These are phyloP conservation scores for Mirounga angustirostris DNA, from an alignment of 2,113 vertebrate species.

Conservation along the genomic window DNA sequence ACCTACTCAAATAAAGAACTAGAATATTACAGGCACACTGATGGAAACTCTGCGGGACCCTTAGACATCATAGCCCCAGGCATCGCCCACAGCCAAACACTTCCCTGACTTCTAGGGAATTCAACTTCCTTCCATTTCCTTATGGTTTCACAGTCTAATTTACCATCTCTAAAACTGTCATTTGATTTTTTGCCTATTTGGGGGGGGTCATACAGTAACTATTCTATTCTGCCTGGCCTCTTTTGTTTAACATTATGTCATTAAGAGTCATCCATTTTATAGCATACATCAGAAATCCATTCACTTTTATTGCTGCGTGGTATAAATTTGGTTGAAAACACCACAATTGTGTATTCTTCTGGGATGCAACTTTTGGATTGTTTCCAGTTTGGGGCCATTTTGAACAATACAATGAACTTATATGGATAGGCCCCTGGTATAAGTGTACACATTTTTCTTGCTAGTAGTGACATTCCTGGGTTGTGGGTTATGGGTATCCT, in stretches of 20 bases:
- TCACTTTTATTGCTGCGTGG: neutral
- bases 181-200: neutral
- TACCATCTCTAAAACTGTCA: neutral
- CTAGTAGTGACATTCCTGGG: neutral
- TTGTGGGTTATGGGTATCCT: neutral
- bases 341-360: neutral
- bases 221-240: neutral
- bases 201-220: neutral
- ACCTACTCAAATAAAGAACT: neutral
- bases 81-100: neutral
- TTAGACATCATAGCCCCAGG: too few species aligned
- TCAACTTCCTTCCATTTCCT: neutral
- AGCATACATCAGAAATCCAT: neutral
- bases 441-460: neutral
- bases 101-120: neutral
- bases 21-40: neutral
- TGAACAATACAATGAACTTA: neutral
- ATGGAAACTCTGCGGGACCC: neutral
- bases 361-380: neutral
- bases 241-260: neutral
- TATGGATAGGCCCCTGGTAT: neutral
- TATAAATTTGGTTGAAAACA: neutral
- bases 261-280: neutral
- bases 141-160: neutral
- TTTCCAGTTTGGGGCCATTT: neutral